Evolutionary conservation across 2,113 vertebrate genomes (phyloP), one percentile per base, ranked within the genome.

Genomic region (Gallinago media): DNA sequence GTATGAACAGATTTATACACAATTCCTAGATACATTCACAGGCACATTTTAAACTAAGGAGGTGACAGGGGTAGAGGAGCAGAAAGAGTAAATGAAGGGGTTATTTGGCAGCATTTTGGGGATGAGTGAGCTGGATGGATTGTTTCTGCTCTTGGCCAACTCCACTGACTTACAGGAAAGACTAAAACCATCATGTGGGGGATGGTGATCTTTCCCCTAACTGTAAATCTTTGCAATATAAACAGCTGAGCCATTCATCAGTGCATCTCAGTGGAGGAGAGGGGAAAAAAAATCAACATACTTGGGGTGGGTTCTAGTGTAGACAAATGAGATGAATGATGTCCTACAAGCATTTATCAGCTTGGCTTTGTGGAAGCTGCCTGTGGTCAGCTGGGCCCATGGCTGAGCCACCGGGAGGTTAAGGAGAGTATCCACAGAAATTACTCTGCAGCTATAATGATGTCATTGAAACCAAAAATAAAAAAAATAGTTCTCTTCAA

Each of bases 181-280:
- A 20, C 78, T 4, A 0, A 67, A 85, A 58, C 12, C 8, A 21
- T 8, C 12, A 1, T 80, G 58, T 79, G 40, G 78, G 62, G 77
- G 72, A 36, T 85, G 79, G 59, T 79, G 85, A 80, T 93, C 75
- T 90, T 73, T 66, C 40, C 49, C 75, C 74, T 82, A 31, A 54
- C 78, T 93, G 71, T 49, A 56, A 88, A 66, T 94, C 63, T 83
- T 90, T 95, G 92, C 67, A 54, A 0, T 90, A 29, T 40, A 70
- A 95, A 95, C 82, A 92, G 78, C 90, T 88, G 58, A 95, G 62
- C 87, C 90, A 23, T 88, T 93, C 88, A 65, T 6, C 58, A 63
- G 65, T 13, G 18, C 3, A 23, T 89, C 61, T 50, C 52, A 44
- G 65, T 23, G 52, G 52, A 67, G 71, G 26, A 44, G 10, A 52